A percentile compares a stretch with the other conserved stretches of the same genome.
These are phyloP conservation scores for Tetrao urogallus DNA, from an alignment of 2,113 vertebrate species.

Conservation along the genomic window DNA sequence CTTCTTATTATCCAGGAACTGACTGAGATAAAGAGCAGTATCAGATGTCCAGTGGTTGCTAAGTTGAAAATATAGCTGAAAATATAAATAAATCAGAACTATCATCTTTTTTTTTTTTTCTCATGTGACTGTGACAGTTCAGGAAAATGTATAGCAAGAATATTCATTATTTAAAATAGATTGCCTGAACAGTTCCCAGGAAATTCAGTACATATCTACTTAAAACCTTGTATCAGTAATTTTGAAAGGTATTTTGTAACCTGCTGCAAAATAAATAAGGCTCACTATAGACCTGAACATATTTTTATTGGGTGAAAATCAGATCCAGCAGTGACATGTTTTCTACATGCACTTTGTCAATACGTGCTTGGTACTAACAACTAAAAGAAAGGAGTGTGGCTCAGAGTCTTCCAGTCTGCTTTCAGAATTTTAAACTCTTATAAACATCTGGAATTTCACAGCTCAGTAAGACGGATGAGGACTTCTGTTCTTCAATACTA, in stretches of 20 bases:
- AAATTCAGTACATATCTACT: not conserved
- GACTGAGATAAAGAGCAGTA: not conserved
- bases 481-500: not conserved
- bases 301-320: conserved; percentile 36
- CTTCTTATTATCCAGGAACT: not conserved
- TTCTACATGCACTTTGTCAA: not conserved
- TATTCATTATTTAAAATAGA: not conserved
- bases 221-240: not conserved
- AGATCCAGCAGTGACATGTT: not conserved
- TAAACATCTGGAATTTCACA: not conserved
- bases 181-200: not conserved
- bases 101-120: not conserved
- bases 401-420: not conserved
- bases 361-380: not conserved
- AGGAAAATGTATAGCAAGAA: not conserved
- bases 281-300: not conserved
- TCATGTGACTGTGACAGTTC: not conserved
- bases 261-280: conserved; percentile 19
- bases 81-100: not conserved
- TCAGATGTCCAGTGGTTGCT: not conserved
- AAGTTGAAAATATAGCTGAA: not conserved
- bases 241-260: conserved; percentile 6
- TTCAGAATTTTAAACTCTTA: not conserved
- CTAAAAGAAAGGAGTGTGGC: not conserved
- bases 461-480: not conserved